Base-by-base conservation (phyloP, 1,140 invertebrate genomes). In the Drosophila elegans region DNA sequence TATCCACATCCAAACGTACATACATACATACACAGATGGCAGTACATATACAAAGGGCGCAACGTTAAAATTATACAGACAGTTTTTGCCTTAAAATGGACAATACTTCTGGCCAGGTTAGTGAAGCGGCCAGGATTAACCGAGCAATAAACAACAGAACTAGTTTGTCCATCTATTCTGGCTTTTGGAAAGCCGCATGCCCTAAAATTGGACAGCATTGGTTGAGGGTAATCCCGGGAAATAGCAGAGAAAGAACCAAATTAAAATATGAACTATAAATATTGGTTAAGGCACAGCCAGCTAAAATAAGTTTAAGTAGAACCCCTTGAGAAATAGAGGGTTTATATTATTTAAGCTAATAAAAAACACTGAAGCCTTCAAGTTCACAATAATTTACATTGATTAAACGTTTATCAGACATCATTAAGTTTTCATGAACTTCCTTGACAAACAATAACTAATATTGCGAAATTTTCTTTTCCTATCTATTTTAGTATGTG, bases 21-120 rank as follows among this genome's bases (percentile, higher is more conserved):
- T 36, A 55, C 46, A 42, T 11, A 51, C 60, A 52, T 42, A 59
- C 69, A 74, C 74, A 69, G 73, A 77, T 76, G 74, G 62, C 57
- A 59, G 64, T 55, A 67, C 74, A 77, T 77, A 77, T 77, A 77
- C 73, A 77, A 77, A 77, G 74, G 74, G 74, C 74, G 74, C 73
- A 63, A 78, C 75, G 57, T 76, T 75, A 41, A 76, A 76, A 76
- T 71, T 78, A 72, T 78, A 78, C 59, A 74, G 72, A 74, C 60
- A 55, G 49, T 36, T 57, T 48, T 42, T 75, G 73, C 54, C 73
- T 76, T 53, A 67, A 76, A 76, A 76, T 76, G 73, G 73, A 76
- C 62, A 63, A 78, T 72, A 72, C 67, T 62, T 73, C 75, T 71
- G 74, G 63, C 62, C 72, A 77, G 63, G 75, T 78, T 72, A 54